Base-by-base conservation (phyloP, 2,113 vertebrate genomes). In the Ciconia maguari region DNA sequence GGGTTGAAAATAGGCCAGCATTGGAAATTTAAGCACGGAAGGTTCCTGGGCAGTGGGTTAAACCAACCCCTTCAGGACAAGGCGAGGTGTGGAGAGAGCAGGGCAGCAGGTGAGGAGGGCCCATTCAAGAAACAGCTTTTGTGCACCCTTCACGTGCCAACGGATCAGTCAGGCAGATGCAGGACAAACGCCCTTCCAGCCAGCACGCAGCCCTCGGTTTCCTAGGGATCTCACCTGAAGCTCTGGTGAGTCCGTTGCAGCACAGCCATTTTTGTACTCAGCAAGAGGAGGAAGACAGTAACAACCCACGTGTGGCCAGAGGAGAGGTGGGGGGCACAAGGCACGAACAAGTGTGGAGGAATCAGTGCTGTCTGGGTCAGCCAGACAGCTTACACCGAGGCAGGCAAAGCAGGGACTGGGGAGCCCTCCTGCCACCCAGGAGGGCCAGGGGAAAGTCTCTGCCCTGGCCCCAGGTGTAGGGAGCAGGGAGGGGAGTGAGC, bases 331-430 rank as follows among this genome's bases (percentile, higher is more conserved):
- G 14, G 46, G 30, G 9, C 48, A 87, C 65, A 94, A 96, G 89
- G 90, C 94, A 95, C 93, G n/a, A 87, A 76, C 26, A 87, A 84
- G n/a, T 13, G 30, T 84, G 57, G 89, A 94, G 41, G 49, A 79
- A 82, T 75, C 2, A 4, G 20, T 60, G 51, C 10, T 55, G 44
- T 15, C 57, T 3, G 13, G 38, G n/a, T 62, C 18, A 84, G 84
- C 9, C 87, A 81, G 44, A 64, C 34, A 80, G 54, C 58, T 94
- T 85, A 51, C 17, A 65, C 20, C 0, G 1, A 83, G 52, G 17
- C 51, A 90, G 65, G 54, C 42, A 76, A 92, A 75, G 74, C 60
- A 49, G 48, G 48, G 46, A 77, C 20, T 0, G 1, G 49, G 57
- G 48, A 78, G n/a, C 29, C 34, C 27, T 72, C 27, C 55, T 66